These are phyloP conservation scores for Diplodus sargus DNA, from an alignment of 2,797 vertebrate species.

Conservation along the genomic window DNA sequence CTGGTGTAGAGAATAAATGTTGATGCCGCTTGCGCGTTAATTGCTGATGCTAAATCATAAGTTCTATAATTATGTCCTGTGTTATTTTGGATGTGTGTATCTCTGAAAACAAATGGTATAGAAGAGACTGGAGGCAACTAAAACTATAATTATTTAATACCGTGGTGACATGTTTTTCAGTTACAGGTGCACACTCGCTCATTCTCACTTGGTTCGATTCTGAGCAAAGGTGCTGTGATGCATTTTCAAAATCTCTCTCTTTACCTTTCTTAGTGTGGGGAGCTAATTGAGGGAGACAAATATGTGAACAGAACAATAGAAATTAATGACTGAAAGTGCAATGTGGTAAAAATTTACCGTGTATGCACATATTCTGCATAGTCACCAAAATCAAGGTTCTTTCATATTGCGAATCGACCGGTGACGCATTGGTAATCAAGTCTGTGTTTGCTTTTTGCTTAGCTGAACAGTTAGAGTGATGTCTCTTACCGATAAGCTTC, in stretches of 20 bases:
- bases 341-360: neutral
- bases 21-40: slow-evolving; percentile 52
- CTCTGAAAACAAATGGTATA: slow-evolving; percentile 36
- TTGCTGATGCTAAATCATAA: slow-evolving; percentile 65
- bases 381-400: neutral
- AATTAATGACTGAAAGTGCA: neutral
- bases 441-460: neutral
- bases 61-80: slow-evolving; percentile 55
- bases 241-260: neutral
- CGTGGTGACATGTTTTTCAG: slow-evolving; percentile 38
- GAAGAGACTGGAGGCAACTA: slow-evolving; percentile 8
- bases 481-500: too few relatives aligned
- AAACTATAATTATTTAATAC: slow-evolving; percentile 60
- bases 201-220: slow-evolving; percentile 1
- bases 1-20: slow-evolving; percentile 57
- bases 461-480: too few relatives aligned
- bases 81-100: slow-evolving; percentile 28
- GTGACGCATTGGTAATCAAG: neutral
- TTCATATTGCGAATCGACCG: neutral
- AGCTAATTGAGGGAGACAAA: neutral
- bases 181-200: slow-evolving; percentile 43
- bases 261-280: neutral
- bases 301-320: neutral
- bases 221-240: slow-evolving; percentile 39
- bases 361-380: neutral